Percentiles rank a stretch among this genome's conserved stretches.
phyloP scores from a whole-genome alignment of 2,888 invertebrate species.

The Invenusta paracnida region DNA sequence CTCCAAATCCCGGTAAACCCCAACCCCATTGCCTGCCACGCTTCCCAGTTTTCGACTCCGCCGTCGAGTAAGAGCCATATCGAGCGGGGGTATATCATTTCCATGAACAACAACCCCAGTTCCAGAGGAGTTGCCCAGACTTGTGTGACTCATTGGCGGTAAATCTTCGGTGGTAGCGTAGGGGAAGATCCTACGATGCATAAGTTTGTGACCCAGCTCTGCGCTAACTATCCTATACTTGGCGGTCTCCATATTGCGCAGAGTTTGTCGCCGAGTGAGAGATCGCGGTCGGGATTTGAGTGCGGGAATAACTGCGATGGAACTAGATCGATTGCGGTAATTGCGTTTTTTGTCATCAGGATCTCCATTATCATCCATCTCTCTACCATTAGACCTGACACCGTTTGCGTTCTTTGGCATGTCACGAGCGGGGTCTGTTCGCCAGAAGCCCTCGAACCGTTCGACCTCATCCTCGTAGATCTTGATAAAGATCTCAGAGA shows the following conservation, averaged over 20 bases:
- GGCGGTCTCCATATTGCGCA: slow-evolving; percentile 42
- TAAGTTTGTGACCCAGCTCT: slow-evolving; percentile 35
- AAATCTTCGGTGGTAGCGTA: background rate
- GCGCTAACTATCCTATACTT: slow-evolving; percentile 40
- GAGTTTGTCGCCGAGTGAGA: slow-evolving; percentile 37
- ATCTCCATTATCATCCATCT: background rate
- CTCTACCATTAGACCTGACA: background rate
- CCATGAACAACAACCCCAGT: background rate
- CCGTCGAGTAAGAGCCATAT: too few species aligned
- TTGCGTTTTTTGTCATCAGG: background rate
- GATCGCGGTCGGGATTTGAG: background rate
- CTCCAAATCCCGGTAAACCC: too few species aligned
- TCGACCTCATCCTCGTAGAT: slow-evolving; percentile 40
- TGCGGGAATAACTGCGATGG: slow-evolving; percentile 31
- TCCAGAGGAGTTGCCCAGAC: background rate
- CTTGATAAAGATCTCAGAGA: slow-evolving; percentile 39
- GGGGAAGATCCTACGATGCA: background rate
- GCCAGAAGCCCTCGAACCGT: slow-evolving; percentile 39
- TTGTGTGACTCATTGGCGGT: background rate
- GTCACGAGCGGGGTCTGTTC: slow-evolving; percentile 17
- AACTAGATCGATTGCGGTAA: background rate
- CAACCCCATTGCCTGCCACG: too few species aligned
- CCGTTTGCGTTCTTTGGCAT: background rate
- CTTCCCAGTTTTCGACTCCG: too few species aligned
- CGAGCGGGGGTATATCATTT: too few species aligned